A percentile compares a stretch with the other conserved stretches of the same genome.
These are phyloP conservation scores for Tethya wilhelma DNA, from an alignment of 37 sponge, comb jelly and placozoan species.

Conservation along the genomic window DNA sequence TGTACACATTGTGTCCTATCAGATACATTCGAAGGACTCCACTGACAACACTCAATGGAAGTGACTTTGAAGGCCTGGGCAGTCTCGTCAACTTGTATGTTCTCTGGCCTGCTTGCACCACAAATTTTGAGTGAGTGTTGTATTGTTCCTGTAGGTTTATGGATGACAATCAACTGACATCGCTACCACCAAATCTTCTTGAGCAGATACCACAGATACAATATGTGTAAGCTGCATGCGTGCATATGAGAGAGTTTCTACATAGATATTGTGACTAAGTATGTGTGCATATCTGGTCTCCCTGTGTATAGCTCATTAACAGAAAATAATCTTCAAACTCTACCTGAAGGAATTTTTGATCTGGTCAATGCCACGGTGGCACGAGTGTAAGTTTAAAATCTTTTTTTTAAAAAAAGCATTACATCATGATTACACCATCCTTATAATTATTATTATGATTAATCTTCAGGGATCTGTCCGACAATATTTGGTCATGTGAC, in stretches of 20 bases:
- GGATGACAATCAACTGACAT: slow-evolving; percentile 14
- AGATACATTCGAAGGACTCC: slow-evolving; percentile 47
- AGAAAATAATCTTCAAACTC: slow-evolving; percentile 21
- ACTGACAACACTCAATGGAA: slow-evolving; percentile 17
- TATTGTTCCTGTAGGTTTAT: not conserved
- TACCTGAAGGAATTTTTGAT: slow-evolving; percentile 39
- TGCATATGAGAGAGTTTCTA: too few species aligned
- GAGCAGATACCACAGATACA: slow-evolving; percentile 21
- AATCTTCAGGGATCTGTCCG: slow-evolving; percentile 20
- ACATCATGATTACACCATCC: not conserved
- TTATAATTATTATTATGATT: not conserved
- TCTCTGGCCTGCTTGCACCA: too few species aligned
- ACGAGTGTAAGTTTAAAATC: slow-evolving; percentile 34
- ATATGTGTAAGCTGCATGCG: too few species aligned
- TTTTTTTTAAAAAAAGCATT: not conserved
- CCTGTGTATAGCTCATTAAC: slow-evolving; percentile 19
- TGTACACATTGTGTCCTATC: not conserved
- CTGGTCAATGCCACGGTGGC: not conserved
- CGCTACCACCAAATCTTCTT: slow-evolving; percentile 11
- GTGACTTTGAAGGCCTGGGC: slow-evolving; percentile 21
- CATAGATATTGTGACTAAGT: too few species aligned
- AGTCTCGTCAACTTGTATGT: slow-evolving; percentile 33
- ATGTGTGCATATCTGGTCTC: not conserved
- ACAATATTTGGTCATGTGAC: slow-evolving; percentile 78
- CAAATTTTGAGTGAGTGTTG: not conserved